Conservation (phyloP, 2,888 invertebrate genomes). For the Lomographa bimaculata region DNA sequence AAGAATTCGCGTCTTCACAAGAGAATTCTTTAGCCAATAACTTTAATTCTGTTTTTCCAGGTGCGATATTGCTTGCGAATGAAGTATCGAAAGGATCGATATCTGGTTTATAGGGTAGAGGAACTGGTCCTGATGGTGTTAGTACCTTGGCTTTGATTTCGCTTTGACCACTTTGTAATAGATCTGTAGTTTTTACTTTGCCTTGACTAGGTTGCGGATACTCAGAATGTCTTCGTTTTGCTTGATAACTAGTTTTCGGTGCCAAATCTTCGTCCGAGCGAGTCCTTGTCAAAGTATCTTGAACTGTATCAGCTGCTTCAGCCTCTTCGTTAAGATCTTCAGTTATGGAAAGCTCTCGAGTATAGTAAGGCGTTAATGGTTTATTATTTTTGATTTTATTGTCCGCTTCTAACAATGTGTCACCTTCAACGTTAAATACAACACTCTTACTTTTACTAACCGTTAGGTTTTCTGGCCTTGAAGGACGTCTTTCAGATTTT, state of each 20-base stretch:
- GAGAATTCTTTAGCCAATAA: slow-evolving; percentile 90
- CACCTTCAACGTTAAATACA: slow-evolving; percentile 77
- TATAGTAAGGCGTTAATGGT: slow-evolving; percentile 92
- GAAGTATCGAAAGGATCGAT: slow-evolving; percentile 95
- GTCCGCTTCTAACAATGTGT: slow-evolving; percentile 74
- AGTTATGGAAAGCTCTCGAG: slow-evolving; percentile 84
- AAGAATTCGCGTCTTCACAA: slow-evolving; percentile 66
- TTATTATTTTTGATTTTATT: slow-evolving; percentile 86
- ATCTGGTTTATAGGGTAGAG: slow-evolving; percentile 66
- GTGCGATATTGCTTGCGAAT: slow-evolving; percentile 89
- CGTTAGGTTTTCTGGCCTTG: slow-evolving; percentile 84
- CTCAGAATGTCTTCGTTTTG: slow-evolving; percentile 80
- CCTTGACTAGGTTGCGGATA: slow-evolving; percentile 52
- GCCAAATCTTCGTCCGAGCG: slow-evolving; percentile 87
- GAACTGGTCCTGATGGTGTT: slow-evolving; percentile 71
- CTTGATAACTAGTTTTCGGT: slow-evolving; percentile 67
- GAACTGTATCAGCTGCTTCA: slow-evolving; percentile 88
- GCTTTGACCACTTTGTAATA: slow-evolving; percentile 58
- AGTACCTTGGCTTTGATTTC: slow-evolving; percentile 85
- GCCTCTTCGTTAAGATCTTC: slow-evolving; percentile 76
- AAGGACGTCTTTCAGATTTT: slow-evolving; percentile 81
- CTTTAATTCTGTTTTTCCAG: slow-evolving; percentile 91
- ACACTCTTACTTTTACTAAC: slow-evolving; percentile 81
- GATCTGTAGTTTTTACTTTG: slow-evolving; percentile 58
- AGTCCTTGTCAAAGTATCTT: slow-evolving; percentile 80